Evolutionary conservation across 2,888 invertebrate genomes (phyloP).

Genomic region (Cybosia mesomella): DNA sequence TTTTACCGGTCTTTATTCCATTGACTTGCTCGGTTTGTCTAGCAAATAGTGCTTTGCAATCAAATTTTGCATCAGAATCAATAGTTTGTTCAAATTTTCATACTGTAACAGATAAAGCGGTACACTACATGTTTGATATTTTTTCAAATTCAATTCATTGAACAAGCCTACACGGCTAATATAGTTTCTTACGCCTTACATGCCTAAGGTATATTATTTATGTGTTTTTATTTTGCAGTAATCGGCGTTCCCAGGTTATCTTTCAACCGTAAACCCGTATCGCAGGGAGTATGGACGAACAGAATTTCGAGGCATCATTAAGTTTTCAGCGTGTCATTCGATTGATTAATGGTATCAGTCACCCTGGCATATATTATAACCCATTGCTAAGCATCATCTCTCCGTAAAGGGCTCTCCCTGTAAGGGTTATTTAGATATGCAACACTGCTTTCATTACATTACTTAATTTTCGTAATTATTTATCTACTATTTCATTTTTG

Average conservation of each 20-base stretch:
- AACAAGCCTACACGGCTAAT: neutral
- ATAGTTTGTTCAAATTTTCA: neutral
- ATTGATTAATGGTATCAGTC: slow-evolving; percentile 49
- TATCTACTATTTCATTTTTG: too few species aligned
- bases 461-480: too few species aligned
- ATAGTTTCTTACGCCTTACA: neutral
- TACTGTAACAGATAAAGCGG: neutral
- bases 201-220: neutral
- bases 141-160: neutral
- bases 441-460: neutral
- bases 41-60: too few species aligned
- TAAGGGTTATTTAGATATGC: neutral
- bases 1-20: too few species aligned
- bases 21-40: too few species aligned
- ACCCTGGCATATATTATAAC: neutral
- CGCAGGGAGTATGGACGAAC: slow-evolving; percentile 42
- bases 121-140: neutral
- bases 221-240: too few species aligned
- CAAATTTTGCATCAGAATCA: neutral
- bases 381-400: neutral
- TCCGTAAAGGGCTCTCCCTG: neutral
- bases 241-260: too few species aligned
- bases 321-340: slow-evolving; percentile 52
- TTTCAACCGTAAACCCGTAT: neutral
- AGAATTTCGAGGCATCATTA: slow-evolving; percentile 45